Percentiles rank a stretch among this genome's conserved stretches.
phyloP scores from a whole-genome alignment of 2,797 vertebrate species.

The Erpetoichthys calabaricus region DNA sequence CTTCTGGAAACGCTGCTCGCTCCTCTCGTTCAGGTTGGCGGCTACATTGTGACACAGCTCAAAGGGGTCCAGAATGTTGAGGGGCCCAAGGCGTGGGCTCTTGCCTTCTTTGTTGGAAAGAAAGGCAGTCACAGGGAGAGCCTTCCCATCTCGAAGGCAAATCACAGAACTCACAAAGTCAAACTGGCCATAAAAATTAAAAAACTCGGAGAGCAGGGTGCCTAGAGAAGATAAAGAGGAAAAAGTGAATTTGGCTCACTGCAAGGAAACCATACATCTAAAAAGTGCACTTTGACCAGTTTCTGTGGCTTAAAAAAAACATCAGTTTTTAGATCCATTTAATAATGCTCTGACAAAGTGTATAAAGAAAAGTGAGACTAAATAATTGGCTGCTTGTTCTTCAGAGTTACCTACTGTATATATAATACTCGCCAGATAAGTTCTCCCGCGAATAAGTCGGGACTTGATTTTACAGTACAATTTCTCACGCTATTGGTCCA shows the following conservation, averaged over 20 bases:
- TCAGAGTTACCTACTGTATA: too few relatives aligned
- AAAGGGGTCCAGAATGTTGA: constrained; percentile 82
- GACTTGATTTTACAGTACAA: too few relatives aligned
- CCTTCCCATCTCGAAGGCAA: constrained; percentile 49
- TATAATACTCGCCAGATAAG: too few relatives aligned
- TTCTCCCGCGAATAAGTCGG: too few relatives aligned
- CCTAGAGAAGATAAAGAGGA: constrained; percentile 32
- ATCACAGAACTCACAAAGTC: constrained; percentile 61
- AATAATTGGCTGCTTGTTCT: too few relatives aligned
- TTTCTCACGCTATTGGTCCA: too few relatives aligned
- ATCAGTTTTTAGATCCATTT: too few relatives aligned
- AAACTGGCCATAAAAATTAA: constrained; percentile 56
- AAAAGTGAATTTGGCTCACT: not conserved
- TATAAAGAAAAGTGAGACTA: too few relatives aligned
- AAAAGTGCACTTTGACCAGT: not conserved
- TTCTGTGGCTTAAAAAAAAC: too few relatives aligned
- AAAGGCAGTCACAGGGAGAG: constrained; percentile 42
- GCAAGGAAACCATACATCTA: not conserved
- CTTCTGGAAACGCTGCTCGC: constrained; percentile 42
- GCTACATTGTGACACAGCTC: constrained; percentile 82
- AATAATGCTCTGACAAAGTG: too few relatives aligned
- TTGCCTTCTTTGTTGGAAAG: constrained; percentile 18
- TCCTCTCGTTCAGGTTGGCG: constrained; percentile 63
- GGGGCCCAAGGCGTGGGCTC: constrained; percentile 43
- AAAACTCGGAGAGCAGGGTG: constrained; percentile 68